Conservation (phyloP, 2,113 vertebrate genomes). For the Eulacestoma nigropectus region DNA sequence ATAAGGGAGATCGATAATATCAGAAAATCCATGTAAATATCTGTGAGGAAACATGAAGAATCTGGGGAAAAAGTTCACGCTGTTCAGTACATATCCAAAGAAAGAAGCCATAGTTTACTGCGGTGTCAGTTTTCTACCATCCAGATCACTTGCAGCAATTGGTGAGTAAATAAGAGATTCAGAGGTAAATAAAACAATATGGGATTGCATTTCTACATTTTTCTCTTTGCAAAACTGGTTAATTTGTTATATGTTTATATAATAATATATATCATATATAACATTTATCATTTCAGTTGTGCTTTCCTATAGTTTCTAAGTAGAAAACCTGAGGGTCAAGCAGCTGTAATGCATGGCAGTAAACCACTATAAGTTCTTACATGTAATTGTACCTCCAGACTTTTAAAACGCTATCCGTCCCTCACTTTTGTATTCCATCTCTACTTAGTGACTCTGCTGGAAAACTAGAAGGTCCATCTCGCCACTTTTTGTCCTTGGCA, state of each 20-base stretch:
- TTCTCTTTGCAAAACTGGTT: neutral
- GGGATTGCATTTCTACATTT: neutral
- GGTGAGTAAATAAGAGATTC: neutral
- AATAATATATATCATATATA: neutral
- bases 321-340: conserved; percentile 22
- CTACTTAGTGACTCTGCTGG: neutral
- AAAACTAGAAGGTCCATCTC: conserved; percentile 10
- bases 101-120: neutral
- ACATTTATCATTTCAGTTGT: conserved; percentile 37
- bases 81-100: neutral
- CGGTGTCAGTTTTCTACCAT: neutral
- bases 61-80: neutral
- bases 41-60: neutral
- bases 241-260: neutral
- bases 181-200: neutral
- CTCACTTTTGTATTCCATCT: neutral
- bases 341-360: conserved; percentile 19
- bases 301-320: conserved; percentile 25
- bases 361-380: conserved; percentile 21
- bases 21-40: neutral
- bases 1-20: neutral
- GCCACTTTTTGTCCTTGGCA: neutral
- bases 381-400: conserved; percentile 28
- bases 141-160: neutral
- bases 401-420: conserved; percentile 4